A percentile compares a stretch with the other conserved stretches of the same genome.
These are phyloP conservation scores for Bungarus multicinctus DNA, from an alignment of 2,113 vertebrate genomes.

Conservation along the genomic window DNA sequence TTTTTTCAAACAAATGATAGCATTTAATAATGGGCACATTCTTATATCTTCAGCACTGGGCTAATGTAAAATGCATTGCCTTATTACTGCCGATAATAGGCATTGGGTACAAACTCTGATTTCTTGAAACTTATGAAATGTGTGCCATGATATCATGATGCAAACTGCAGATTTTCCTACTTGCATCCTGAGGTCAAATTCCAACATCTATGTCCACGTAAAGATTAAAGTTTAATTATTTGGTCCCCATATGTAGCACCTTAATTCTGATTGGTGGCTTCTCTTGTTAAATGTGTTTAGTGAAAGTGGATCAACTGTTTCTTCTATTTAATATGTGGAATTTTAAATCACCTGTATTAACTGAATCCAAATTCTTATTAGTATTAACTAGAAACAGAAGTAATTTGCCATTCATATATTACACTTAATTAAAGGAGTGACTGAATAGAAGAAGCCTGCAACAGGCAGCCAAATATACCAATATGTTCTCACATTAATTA, in stretches of 20 bases:
- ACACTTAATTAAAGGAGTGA: neutral
- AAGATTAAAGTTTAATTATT: neutral
- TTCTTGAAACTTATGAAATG: neutral
- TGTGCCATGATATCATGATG: neutral
- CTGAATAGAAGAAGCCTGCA: neutral
- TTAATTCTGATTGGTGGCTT: neutral
- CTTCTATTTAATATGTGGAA: neutral
- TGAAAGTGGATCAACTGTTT: neutral
- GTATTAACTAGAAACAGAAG: neutral
- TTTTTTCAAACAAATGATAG: neutral
- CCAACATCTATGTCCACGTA: neutral
- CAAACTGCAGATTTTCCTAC: neutral
- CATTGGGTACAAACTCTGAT: neutral
- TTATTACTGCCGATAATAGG: neutral
- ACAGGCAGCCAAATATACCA: neutral
- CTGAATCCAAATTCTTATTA: neutral
- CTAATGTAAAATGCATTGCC: neutral
- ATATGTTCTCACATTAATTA: neutral
- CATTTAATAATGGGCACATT: neutral
- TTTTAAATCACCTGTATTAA: neutral
- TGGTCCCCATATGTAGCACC: neutral
- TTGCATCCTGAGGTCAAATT: neutral
- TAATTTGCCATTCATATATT: neutral
- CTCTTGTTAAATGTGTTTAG: neutral
- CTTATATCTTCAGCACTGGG: neutral